Percentiles rank a stretch among this genome's conserved stretches.
Conservation (phyloP, 2,888 invertebrate species). For the Parnassius mnemosyne region DNA sequence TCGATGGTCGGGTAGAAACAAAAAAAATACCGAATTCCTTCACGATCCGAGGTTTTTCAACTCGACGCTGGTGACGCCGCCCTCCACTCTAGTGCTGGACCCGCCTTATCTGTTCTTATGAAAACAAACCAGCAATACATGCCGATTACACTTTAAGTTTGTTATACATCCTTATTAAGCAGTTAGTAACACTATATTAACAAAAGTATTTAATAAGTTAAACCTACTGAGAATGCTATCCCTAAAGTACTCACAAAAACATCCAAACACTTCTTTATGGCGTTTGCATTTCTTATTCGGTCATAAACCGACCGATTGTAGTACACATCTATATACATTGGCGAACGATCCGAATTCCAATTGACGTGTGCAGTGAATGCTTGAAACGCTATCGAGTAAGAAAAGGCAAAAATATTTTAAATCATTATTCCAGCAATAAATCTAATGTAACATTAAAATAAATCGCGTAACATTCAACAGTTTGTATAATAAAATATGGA, state of each 20-base stretch:
- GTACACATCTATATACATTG: slow-evolving; percentile 33
- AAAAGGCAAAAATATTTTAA: slow-evolving; percentile 42
- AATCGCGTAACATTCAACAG: slow-evolving; percentile 38
- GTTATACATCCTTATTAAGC: no score
- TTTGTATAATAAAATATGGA: slow-evolving; percentile 17
- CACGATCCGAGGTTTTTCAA: slow-evolving; percentile 59
- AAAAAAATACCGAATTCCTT: slow-evolving; percentile 52
- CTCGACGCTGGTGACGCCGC: slow-evolving; percentile 33
- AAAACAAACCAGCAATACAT: slow-evolving; percentile 2
- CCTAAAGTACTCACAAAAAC: slow-evolving; percentile 15
- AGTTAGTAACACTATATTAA: no score
- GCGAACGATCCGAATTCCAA: slow-evolving; percentile 49
- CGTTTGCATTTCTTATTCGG: slow-evolving; percentile 34
- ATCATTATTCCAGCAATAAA: slow-evolving; percentile 46
- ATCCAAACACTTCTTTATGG: slow-evolving; percentile 24
- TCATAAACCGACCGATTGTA: slow-evolving; percentile 42
- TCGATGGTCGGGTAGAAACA: slow-evolving; percentile 39
- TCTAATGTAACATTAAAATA: slow-evolving; percentile 41
- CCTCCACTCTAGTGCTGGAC: slow-evolving; percentile 13
- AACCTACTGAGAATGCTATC: slow-evolving; percentile 1
- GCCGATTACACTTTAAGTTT: no score
- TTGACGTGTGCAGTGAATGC: slow-evolving; percentile 49
- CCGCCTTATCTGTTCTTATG: slow-evolving; percentile 15
- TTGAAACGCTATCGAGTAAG: slow-evolving; percentile 38
- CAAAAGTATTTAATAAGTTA: no score